phyloP scores from a whole-genome alignment of 2,888 invertebrate species.

The Mesochorus sp. region DNA sequence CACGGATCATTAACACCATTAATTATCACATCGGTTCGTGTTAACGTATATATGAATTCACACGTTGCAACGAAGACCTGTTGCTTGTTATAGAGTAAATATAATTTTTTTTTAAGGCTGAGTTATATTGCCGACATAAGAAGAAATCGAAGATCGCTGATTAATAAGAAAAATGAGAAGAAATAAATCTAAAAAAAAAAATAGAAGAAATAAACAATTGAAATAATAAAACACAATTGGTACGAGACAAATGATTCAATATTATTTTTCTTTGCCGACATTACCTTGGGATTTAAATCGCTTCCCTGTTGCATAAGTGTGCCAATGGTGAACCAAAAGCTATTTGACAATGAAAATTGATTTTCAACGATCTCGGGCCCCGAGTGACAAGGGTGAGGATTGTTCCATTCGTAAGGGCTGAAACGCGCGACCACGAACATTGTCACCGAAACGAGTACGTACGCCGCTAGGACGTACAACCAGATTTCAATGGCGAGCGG shows the following conservation, averaged over 20 bases:
- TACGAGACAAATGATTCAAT: too few species aligned
- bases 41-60: too few species aligned
- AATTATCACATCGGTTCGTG: constrained; percentile 22
- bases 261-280: neutral
- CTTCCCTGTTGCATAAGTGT: constrained; percentile 94
- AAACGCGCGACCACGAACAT: constrained; percentile 92
- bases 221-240: too few species aligned
- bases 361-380: constrained; percentile 86
- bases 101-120: too few species aligned
- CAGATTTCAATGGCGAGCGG: constrained; percentile 94
- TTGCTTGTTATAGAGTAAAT: too few species aligned
- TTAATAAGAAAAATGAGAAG: too few species aligned
- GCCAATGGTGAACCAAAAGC: constrained; percentile 95
- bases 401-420: constrained; percentile 88
- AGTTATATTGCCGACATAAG: too few species aligned
- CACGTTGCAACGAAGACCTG: too few species aligned
- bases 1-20: constrained; percentile 41
- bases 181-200: too few species aligned
- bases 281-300: constrained; percentile 89
- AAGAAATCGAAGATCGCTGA: too few species aligned
- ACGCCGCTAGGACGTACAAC: constrained; percentile 92
- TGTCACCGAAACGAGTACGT: constrained; percentile 89
- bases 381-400: constrained; percentile 86
- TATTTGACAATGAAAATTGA: constrained; percentile 92
- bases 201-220: neutral